Evolutionary conservation across 2,888 invertebrate species (phyloP), one percentile per base, ranked within the genome.

Genomic region (Willowsia nigromaculata): DNA sequence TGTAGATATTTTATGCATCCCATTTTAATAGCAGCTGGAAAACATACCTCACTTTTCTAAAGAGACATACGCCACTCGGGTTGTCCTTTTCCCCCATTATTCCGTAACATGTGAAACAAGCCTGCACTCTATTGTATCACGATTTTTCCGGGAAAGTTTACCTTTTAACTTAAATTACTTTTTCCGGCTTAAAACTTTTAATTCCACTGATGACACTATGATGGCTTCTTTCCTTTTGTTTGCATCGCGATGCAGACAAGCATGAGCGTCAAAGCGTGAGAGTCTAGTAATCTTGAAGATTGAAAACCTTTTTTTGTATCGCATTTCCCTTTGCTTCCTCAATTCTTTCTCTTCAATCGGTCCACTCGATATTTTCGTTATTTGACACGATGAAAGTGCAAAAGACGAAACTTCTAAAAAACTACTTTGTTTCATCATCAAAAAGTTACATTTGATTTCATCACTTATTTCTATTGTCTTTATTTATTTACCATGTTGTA

Each of bases 131-230:
- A 5, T 5, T 2, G 47, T 13, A 47, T 47, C 7, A 47, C 47
- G 13, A 47, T 13, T 47, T 47, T 47, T 47, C 53, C 65, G 4
- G 9, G 33, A 65, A 65, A 62, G 13, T 11, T 3, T 15, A 5
- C 53, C 53, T 56, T 56, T 56, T 56, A 56, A 56, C 18, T 18
- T n/a, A n/a, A 65, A 15, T 6, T 6, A 18, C 6, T 65, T 65
- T 33, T 65, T 33, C 30, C 33, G 65, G 65, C 2, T 65, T 65
- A 33, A n/a, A n/a, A 33, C 13, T 65, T 65, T 65, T 65, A 65
- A 65, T 65, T 65, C 30, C 65, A n/a, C 65, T 33, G 65, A 65
- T 65, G 30, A 65, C 65, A 65, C 65, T n/a, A 15, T n/a, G 65
- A 33, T 33, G 30, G 33, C 65, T 33, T 30, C 27, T 11, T 22